phyloP scores from a whole-genome alignment of 2,888 invertebrate genomes.

The Ornithoptera priamus region DNA sequence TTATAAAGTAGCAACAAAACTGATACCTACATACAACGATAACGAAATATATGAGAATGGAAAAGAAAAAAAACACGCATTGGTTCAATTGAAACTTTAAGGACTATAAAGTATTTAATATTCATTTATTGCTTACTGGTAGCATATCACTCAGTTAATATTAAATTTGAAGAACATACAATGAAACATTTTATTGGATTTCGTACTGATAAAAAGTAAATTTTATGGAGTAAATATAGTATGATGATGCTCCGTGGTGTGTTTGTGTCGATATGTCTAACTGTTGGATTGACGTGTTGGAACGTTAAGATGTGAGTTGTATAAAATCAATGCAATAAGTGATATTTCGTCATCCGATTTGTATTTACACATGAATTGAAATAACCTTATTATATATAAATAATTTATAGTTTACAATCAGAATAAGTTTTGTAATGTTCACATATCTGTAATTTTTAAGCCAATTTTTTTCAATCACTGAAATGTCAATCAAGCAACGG shows the following conservation, averaged over 20 bases:
- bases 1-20: background rate
- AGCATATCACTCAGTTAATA: background rate
- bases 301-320: constrained; percentile 56
- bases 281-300: constrained; percentile 52
- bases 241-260: constrained; percentile 55
- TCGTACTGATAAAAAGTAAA: background rate
- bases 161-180: background rate
- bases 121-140: background rate
- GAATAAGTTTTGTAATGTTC: background rate
- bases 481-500: too few relatives aligned
- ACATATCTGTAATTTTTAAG: too few relatives aligned
- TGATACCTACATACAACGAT: background rate
- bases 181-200: background rate
- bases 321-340: background rate
- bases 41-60: too few relatives aligned
- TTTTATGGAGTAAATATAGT: background rate
- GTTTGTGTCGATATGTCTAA: constrained; percentile 52
- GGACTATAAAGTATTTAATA: background rate
- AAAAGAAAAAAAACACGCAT: background rate
- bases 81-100: background rate
- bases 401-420: too few relatives aligned
- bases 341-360: too few relatives aligned
- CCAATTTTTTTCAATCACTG: too few relatives aligned
- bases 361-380: too few relatives aligned
- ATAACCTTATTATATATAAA: too few relatives aligned